Evolutionary conservation across 2,113 vertebrate species (phyloP).

Genomic region (Chlamydotis undulata): DNA sequence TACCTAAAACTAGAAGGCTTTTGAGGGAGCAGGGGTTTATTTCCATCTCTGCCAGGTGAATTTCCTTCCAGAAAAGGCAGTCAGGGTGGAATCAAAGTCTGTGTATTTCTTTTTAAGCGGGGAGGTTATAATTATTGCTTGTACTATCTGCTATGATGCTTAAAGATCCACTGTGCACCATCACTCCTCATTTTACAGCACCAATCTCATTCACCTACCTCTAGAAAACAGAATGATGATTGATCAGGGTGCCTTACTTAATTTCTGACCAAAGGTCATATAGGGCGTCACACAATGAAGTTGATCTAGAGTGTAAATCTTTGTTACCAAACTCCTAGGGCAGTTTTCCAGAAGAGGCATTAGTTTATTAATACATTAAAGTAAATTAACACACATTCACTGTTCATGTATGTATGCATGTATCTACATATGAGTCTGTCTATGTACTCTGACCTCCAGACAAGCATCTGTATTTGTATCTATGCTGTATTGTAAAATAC

Average conservation of each 20-base stretch:
- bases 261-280: background rate
- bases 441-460: background rate
- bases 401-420: background rate
- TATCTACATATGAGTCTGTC: too few species aligned
- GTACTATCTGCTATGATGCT: background rate
- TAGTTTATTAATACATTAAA: background rate
- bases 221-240: background rate
- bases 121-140: background rate
- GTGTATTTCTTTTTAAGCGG: accelerated
- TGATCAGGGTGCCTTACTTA: background rate
- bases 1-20: background rate
- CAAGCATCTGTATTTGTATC: background rate
- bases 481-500: background rate
- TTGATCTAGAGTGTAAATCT: background rate
- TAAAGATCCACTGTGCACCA: background rate
- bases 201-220: background rate
- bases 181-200: background rate
- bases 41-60: background rate
- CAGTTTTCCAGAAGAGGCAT: background rate
- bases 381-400: background rate
- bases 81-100: background rate
- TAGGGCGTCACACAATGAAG: background rate
- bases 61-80: background rate
- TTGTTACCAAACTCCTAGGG: background rate
- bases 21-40: background rate